Conservation (phyloP, 1,140 invertebrate species). For the Drosophila repletoides region DNA sequence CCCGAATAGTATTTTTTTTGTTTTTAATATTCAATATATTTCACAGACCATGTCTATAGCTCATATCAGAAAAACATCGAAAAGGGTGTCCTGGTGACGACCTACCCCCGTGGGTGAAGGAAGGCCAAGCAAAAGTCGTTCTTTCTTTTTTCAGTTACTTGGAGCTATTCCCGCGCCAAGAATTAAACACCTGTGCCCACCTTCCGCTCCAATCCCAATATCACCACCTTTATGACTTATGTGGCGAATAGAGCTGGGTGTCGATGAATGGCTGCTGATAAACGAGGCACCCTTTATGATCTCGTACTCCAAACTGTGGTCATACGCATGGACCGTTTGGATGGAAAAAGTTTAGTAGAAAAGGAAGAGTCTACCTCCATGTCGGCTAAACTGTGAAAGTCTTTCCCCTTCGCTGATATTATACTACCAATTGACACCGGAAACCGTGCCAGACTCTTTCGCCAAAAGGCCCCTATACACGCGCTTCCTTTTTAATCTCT, state of each 20-base stretch:
- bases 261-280: slow-evolving; percentile 86
- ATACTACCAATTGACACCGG: slow-evolving; percentile 84
- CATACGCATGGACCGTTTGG: slow-evolving; percentile 81
- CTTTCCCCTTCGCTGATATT: slow-evolving; percentile 48
- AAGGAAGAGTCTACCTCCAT: too few species aligned
- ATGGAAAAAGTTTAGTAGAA: slow-evolving; percentile 55
- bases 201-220: slow-evolving; percentile 80
- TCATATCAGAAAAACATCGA: slow-evolving; percentile 23
- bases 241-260: slow-evolving; percentile 85
- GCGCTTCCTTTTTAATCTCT: slow-evolving; percentile 83
- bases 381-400: too few species aligned
- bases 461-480: slow-evolving; percentile 83
- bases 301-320: slow-evolving; percentile 84
- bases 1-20: too few species aligned
- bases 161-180: slow-evolving; percentile 74
- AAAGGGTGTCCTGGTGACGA: slow-evolving; percentile 28
- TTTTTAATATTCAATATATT: background rate
- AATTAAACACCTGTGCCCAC: slow-evolving; percentile 66
- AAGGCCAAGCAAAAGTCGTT: slow-evolving; percentile 71
- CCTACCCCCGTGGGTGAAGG: slow-evolving; percentile 49
- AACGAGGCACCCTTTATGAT: slow-evolving; percentile 85
- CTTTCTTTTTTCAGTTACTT: slow-evolving; percentile 77
- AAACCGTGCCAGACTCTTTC: slow-evolving; percentile 83
- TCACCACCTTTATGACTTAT: slow-evolving; percentile 84
- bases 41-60: slow-evolving; percentile 37